phyloP scores from a whole-genome alignment of 2,113 vertebrate genomes.

The Symphodus melops region DNA sequence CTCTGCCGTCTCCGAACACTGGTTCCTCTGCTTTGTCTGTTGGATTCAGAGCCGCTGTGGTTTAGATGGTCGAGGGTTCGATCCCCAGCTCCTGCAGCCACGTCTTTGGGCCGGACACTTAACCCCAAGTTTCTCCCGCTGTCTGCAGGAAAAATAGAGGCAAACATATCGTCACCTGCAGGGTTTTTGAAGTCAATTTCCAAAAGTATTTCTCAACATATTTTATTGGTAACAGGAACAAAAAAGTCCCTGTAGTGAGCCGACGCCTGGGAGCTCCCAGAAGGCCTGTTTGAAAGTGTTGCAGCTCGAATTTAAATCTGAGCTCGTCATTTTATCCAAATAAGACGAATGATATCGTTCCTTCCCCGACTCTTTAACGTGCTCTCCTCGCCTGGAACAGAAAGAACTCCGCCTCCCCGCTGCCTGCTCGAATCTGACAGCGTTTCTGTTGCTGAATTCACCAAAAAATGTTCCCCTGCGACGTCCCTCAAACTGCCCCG shows the following conservation, averaged over 20 bases:
- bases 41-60: too few relatives aligned
- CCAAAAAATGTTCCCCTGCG: neutral
- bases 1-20: too few relatives aligned
- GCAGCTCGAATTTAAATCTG: constrained; percentile 35
- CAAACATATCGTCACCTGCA: too few relatives aligned
- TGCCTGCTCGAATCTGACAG: constrained; percentile 53
- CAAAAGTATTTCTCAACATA: too few relatives aligned
- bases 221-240: constrained; percentile 1
- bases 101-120: too few relatives aligned
- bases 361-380: constrained; percentile 43
- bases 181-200: too few relatives aligned
- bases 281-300: constrained; percentile 18
- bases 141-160: too few relatives aligned
- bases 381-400: constrained; percentile 59
- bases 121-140: too few relatives aligned
- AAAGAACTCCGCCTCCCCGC: constrained; percentile 49
- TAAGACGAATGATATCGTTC: constrained; percentile 60
- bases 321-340: constrained; percentile 35
- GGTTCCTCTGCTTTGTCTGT: too few relatives aligned
- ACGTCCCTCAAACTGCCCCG: neutral
- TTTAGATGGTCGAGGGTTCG: too few relatives aligned
- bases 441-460: constrained; percentile 8
- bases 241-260: constrained; percentile 12
- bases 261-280: constrained; percentile 6
- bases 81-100: too few relatives aligned